A percentile compares a stretch with the other conserved stretches of the same genome.
phyloP scores from a whole-genome alignment of 2,797 vertebrate species.

The Silurus lanzhouensis region DNA sequence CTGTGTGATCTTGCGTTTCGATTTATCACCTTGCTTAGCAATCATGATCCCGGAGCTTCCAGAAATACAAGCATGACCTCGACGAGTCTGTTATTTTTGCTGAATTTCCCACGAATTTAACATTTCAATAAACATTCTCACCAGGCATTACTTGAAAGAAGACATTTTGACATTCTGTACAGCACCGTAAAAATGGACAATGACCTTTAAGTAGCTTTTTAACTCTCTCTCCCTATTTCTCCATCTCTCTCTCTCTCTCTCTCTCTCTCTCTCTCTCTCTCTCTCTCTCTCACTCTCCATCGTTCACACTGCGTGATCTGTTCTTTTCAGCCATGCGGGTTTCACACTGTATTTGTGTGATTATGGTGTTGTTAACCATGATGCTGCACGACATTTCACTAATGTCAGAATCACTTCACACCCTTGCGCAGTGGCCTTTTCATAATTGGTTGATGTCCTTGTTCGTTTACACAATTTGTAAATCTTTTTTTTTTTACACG shows the following conservation, averaged over 20 bases:
- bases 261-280: background rate
- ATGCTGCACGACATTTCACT: conserved; percentile 39
- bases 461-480: conserved; percentile 8
- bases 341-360: conserved; percentile 25
- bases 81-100: background rate
- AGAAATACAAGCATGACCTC: conserved; percentile 22
- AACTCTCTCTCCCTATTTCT: conserved; percentile 12
- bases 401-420: conserved; percentile 42
- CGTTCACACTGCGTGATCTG: conserved; percentile 10
- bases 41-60: background rate
- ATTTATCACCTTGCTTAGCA: background rate
- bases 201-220: conserved; percentile 49
- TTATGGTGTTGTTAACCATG: conserved; percentile 37
- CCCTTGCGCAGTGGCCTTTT: conserved; percentile 36
- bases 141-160: conserved; percentile 19
- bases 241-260: background rate
- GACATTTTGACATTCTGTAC: conserved; percentile 11
- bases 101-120: conserved; percentile 3
- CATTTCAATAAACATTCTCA: conserved; percentile 6
- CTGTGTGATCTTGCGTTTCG: background rate
- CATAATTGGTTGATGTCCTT: conserved; percentile 40
- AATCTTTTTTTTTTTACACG: background rate
- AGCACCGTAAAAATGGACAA: conserved; percentile 26
- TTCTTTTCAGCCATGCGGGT: conserved; percentile 13
- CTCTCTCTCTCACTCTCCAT: background rate